Evolutionary conservation across 2,113 vertebrate species (phyloP), one percentile per base, ranked within the genome.

Genomic region (Nothobranchius kuhntae): DNA sequence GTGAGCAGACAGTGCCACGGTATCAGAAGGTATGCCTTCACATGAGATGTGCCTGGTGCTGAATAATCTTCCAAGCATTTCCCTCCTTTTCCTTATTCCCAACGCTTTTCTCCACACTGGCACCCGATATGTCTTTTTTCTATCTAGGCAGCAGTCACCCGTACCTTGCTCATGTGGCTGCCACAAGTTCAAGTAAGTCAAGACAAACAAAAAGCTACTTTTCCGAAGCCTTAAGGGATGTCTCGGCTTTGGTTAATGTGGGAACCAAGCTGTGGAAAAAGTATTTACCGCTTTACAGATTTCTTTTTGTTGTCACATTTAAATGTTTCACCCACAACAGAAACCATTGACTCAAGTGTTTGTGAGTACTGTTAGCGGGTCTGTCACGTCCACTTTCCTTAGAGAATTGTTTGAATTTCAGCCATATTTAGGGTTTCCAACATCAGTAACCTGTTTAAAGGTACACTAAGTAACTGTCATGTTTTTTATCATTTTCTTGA

Each of bases 131-230:
- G 66, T 89, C 70, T 85, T 82, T 87, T 68, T 86, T 84, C 80
- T 71, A 86, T 91, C 77, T 72, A 93, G 95, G 94, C 88, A 94
- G 86, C 65, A 84, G 93, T 83, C 94, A 96, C 73, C 95, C 95
- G 50, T 95, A 94, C 6, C 94, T 95, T 14, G 89, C 93, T 78
- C 93, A 94, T 53, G 87, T 93, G 78, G 87, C 93, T 71, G 90
- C 92, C 66, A 68, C 89, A 55, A 87, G 77, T 72, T 90, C 95
- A 90, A 94, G 95, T 97, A 95, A 95, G 95, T 97, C 69, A 51
- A 81, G 65, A 21, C 71, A 61, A 60, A 57, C 54, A 21, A 26
- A 60, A 57, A 12, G 38, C 17, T 17, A n/a, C 1, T 40, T 59
- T 71, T 50, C 6, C 2, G 6, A 7, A 50, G 47, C 15, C 9